Evolutionary conservation across 2,888 invertebrate genomes (phyloP), one percentile per base, ranked within the genome.

Genomic region (Gandaritis pyraliata): DNA sequence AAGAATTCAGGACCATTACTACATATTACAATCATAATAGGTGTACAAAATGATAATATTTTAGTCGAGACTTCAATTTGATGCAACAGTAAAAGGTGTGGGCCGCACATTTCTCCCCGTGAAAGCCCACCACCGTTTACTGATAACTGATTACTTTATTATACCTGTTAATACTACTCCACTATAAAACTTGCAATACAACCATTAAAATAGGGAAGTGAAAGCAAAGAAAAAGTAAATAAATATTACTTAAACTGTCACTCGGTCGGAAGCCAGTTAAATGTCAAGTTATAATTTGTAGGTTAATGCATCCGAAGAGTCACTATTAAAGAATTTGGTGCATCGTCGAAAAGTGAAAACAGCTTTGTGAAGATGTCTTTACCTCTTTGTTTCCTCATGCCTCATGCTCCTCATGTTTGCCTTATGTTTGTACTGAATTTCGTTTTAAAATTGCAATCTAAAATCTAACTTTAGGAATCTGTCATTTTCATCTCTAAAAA

Each of bases 181-280:
- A 59, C 47, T 50, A 6, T 23, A 50, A 53, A 53, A 59, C 45
- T 48, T 43, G 56, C 60, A 58, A 65, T 45, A 53, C 55, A 50
- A 65, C 56, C 61, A 61, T 65, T 61, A 60, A 59, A 57, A 63
- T 63, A 67, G 67, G 65, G 69, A 69, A 69, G 69, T 68, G 68
- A 70, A 70, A 70, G 70, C 64, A 23, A 59, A 56, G 69, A 59
- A 70, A 70, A 65, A 59, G 64, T 68, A 64, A 64, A 65, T 67
- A 69, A 69, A 69, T 68, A 69, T 60, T 60, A 56, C 58, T 64
- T 58, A 60, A 64, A 66, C 61, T 68, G 69, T 64, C 69, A 68
- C 69, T 58, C 56, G 53, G 56, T 68, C 65, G 65, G 57, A 68
- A 68, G 65, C 62, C 59, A 59, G 64, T 59, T 68, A 63, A 70